Evolutionary conservation across 2,797 vertebrate genomes (phyloP), one percentile per base, ranked within the genome.

Genomic region (Sphenodon punctatus): DNA sequence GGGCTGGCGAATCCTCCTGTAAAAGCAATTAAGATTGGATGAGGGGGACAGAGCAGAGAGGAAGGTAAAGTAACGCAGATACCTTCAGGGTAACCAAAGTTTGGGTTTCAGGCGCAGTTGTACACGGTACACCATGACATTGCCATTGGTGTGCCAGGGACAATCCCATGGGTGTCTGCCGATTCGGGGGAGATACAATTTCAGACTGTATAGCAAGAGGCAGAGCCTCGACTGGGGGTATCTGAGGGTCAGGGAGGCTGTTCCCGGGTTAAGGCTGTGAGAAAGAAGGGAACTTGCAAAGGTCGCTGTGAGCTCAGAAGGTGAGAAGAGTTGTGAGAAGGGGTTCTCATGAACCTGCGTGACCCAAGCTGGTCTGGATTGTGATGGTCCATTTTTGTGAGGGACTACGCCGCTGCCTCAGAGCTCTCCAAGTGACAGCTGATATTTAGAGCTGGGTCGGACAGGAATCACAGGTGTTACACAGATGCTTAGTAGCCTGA

Each of bases 271-370:
- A 9, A 42, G 46, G 39, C 66, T 25, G 32, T 2, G 10, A 55
- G 64, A 38, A 56, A 42, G 1, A 17, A 2, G 6, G 78, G 27
- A 25, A 23, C 43, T 71, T 27, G 10, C 58, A 56, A 92, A 93
- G 91, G 83, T 89, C 91, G 81, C 80, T 93, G 68, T 92, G 94
- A 92, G 86, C 92, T 90, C 74, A 72, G 84, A 94, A 96, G 96
- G 97, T 97, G 97, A 97, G 96, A 97, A 97, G 96, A 87, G 92
- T 88, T 84, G 84, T 86, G 49, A 55, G 0, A 14, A 89, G 82
- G 89, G 72, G 90, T 97, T 97, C 96, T 96, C 97, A 95, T 88
- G 94, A 94, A 95, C 93, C 86, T 65, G 81, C 15, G 36, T 92
- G 94, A 95, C 95, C 95, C 79, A 74, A 82, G 84, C 89, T 91